phyloP scores from a whole-genome alignment of 2,113 vertebrate species.

The Cavia porcellus region DNA sequence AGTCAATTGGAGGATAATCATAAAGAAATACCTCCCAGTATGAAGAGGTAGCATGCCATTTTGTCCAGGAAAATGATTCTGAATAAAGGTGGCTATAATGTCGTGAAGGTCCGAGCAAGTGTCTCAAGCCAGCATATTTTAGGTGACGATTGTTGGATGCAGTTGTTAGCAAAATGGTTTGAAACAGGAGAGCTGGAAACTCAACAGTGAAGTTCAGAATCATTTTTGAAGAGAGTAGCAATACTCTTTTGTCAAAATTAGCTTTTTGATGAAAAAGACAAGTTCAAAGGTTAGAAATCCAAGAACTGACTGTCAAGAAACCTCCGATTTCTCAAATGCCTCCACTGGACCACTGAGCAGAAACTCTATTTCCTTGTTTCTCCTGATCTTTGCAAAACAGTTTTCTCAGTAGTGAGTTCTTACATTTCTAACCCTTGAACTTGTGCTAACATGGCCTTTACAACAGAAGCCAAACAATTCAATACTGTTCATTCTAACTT shows the following conservation, averaged over 20 bases:
- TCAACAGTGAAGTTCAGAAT: background rate
- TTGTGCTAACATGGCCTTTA: constrained; percentile 65
- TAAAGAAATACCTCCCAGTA: constrained; percentile 44
- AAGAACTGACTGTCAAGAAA: constrained; percentile 68
- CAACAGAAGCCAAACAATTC: constrained; percentile 46
- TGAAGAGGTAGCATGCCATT: constrained; percentile 49
- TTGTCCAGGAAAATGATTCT: constrained; percentile 63
- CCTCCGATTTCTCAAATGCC: constrained; percentile 56
- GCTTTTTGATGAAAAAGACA: constrained; percentile 56
- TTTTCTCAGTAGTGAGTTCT: background rate
- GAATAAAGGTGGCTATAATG: background rate
- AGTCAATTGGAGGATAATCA: background rate
- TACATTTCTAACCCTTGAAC: background rate
- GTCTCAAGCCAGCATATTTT: constrained; percentile 56
- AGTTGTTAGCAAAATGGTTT: constrained; percentile 69
- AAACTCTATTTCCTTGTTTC: constrained; percentile 63
- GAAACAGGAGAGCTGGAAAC: constrained; percentile 41
- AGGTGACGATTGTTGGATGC: constrained; percentile 50
- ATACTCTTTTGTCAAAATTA: constrained; percentile 46
- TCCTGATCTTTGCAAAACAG: constrained; percentile 68
- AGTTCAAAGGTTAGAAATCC: constrained; percentile 36
- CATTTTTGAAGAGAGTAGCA: constrained; percentile 13
- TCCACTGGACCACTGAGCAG: background rate
- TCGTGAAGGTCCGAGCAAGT: constrained; percentile 58
- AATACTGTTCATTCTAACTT: constrained; percentile 66